Base-by-base conservation (phyloP, 2,113 vertebrate genomes). In the Coptodon bakossiorum region DNA sequence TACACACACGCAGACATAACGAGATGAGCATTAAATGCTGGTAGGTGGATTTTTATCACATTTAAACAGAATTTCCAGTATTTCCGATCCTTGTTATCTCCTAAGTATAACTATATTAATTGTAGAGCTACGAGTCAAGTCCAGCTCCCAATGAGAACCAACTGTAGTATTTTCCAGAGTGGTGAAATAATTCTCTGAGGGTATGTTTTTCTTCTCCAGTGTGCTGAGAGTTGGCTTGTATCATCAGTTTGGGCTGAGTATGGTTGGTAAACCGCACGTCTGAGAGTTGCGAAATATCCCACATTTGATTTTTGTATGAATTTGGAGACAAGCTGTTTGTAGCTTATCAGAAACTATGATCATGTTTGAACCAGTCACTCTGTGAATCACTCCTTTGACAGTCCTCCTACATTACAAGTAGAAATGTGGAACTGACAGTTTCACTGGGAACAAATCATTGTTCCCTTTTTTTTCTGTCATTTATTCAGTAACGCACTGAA, bases 261-360 rank as follows among this genome's bases (percentile, higher is more conserved):
- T 19, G 3, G 27, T 61, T 57, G 34, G 61, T 78, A 43, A 87
- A 82, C n/a, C 50, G 13, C 22, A n/a, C 40, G 63, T 71, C 66
- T 90, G 79, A 34, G 17, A 80, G 17, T 78, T 78, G 50, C 4
- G 6, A 36, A 27, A 81, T 36, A 66, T 82, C 52, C 29, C 4
- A 7, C 36, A 79, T 79, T 86, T 6, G 63, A 80, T 76, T 90
- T 71, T 83, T 68, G 82, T 29, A 81, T 85, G 84, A 90, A 7
- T 87, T 86, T 61, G 79, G 53, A 82, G 27, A 84, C 7, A 50
- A 52, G 31, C 19, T 80, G 38, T 53, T 59, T 56, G 61, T 22
- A 52, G 63, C 9, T 91, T 53, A 84, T 87, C 82, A 90, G 53
- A 90, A 90, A 76, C 68, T 27, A 54, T 9, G 11, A 86, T 73